A percentile compares a stretch with the other conserved stretches of the same genome.
Conservation (phyloP, 2,888 invertebrate genomes). For the Coremacera marginata region DNA sequence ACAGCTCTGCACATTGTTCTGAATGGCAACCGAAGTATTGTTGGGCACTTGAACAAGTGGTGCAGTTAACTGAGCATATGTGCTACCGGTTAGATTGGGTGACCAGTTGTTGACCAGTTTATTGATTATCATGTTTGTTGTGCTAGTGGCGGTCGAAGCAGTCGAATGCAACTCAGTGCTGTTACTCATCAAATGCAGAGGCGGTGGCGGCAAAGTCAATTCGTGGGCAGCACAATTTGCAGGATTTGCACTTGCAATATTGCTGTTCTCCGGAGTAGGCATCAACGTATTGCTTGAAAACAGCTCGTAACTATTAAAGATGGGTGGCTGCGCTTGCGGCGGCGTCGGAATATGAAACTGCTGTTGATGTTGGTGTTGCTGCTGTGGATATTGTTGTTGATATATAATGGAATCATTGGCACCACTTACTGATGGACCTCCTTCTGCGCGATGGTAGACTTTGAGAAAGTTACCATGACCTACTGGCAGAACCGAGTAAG, state of each 20-base stretch:
- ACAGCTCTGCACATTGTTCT: background rate
- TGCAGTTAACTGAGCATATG: constrained; percentile 63
- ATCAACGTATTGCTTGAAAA: constrained; percentile 64
- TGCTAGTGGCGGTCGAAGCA: constrained; percentile 43
- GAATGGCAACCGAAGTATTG: constrained; percentile 29
- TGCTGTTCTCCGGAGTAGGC: constrained; percentile 56
- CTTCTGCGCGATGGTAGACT: constrained; percentile 66
- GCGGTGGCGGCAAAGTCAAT: constrained; percentile 38
- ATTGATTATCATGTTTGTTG: constrained; percentile 65
- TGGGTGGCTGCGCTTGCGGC: constrained; percentile 42
- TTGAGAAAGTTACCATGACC: constrained; percentile 68
- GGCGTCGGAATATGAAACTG: constrained; percentile 49
- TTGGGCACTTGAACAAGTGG: constrained; percentile 47
- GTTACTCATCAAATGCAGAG: constrained; percentile 39
- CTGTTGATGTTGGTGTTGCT: constrained; percentile 46
- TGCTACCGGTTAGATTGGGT: constrained; percentile 64
- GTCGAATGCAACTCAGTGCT: constrained; percentile 48
- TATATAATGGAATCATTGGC: constrained; percentile 8
- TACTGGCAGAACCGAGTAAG: constrained; percentile 66
- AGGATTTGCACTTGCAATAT: constrained; percentile 22
- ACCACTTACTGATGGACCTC: constrained; percentile 37
- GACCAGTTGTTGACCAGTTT: constrained; percentile 68
- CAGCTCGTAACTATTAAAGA: constrained; percentile 65
- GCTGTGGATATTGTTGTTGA: constrained; percentile 41
- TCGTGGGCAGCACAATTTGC: constrained; percentile 10